phyloP scores from a whole-genome alignment of 2,113 vertebrate species.

The Empidonax traillii region DNA sequence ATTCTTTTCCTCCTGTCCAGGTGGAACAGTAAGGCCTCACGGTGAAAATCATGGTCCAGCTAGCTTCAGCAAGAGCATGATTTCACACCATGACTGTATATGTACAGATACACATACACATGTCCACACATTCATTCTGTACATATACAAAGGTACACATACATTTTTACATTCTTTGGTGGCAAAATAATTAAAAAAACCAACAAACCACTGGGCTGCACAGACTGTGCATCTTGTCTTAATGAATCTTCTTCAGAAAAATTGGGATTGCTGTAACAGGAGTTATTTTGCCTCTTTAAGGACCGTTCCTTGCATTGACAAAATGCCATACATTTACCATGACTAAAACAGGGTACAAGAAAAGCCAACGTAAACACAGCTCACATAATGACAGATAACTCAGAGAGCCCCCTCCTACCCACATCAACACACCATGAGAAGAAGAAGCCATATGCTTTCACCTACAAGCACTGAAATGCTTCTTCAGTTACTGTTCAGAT shows the following conservation, averaged over 20 bases:
- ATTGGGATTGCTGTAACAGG: neutral
- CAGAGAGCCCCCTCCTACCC: neutral
- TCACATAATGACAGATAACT: conserved; percentile 37
- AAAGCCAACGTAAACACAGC: conserved; percentile 62
- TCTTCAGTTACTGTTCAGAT: neutral
- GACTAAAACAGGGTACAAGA: conserved; percentile 55
- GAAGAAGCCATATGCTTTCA: neutral
- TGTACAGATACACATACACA: neutral
- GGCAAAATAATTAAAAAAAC: conserved; percentile 30
- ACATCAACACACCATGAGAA: neutral
- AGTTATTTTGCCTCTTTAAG: conserved; percentile 61
- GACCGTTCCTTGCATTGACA: conserved; percentile 55
- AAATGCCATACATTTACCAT: conserved; percentile 45
- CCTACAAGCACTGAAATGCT: neutral
- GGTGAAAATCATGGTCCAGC: neutral
- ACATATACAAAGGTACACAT: conserved; percentile 59
- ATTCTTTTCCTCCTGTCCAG: conserved; percentile 17
- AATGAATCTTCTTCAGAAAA: conserved; percentile 22
- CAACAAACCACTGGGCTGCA: neutral
- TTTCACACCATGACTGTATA: neutral
- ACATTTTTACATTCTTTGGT: conserved; percentile 72
- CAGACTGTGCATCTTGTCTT: conserved; percentile 13
- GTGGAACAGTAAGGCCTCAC: conserved; percentile 40
- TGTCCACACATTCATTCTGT: conserved; percentile 41
- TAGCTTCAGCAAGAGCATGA: neutral